Conservation (phyloP, 2,797 vertebrate genomes). For the Triplophysa yarkandensis region DNA sequence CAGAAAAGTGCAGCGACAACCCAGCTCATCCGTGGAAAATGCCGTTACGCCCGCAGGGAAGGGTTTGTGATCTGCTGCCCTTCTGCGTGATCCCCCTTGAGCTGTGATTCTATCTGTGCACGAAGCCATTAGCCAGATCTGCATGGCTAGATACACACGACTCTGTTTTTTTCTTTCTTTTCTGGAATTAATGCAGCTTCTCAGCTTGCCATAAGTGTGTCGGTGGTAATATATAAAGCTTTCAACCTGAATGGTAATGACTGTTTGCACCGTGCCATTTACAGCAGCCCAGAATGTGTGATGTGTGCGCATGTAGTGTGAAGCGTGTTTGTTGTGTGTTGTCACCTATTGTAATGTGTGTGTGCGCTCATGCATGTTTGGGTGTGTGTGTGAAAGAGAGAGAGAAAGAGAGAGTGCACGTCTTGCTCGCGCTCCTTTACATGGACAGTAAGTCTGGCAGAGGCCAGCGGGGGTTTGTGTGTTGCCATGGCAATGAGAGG, state of each 20-base stretch:
- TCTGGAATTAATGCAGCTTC: conserved; percentile 44
- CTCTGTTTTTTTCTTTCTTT: conserved; percentile 43
- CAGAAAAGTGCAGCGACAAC: conserved; percentile 70
- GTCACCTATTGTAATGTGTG: conserved; percentile 34
- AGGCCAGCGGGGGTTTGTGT: conserved; percentile 80
- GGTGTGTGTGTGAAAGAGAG: conserved; percentile 20
- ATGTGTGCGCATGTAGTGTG: background rate
- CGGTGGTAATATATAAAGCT: conserved; percentile 28
- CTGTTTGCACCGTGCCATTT: background rate
- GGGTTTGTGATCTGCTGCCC: conserved; percentile 48
- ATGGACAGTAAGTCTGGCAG: conserved; percentile 79
- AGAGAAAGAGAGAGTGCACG: conserved; percentile 56
- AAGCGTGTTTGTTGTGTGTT: conserved; percentile 30
- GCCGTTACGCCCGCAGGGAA: conserved; percentile 72
- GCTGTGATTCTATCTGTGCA: conserved; percentile 50
- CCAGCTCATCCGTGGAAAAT: conserved; percentile 74
- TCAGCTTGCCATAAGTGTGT: conserved; percentile 22
- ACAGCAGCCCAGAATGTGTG: background rate
- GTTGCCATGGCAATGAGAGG: conserved; percentile 83
- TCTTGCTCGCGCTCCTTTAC: conserved; percentile 77
- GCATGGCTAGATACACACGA: conserved; percentile 48
- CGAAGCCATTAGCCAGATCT: conserved; percentile 55
- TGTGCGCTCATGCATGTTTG: conserved; percentile 35
- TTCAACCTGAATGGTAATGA: conserved; percentile 25
- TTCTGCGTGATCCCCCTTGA: conserved; percentile 45